Conservation (phyloP, 2,113 vertebrate genomes). For the Oryzias celebensis region DNA sequence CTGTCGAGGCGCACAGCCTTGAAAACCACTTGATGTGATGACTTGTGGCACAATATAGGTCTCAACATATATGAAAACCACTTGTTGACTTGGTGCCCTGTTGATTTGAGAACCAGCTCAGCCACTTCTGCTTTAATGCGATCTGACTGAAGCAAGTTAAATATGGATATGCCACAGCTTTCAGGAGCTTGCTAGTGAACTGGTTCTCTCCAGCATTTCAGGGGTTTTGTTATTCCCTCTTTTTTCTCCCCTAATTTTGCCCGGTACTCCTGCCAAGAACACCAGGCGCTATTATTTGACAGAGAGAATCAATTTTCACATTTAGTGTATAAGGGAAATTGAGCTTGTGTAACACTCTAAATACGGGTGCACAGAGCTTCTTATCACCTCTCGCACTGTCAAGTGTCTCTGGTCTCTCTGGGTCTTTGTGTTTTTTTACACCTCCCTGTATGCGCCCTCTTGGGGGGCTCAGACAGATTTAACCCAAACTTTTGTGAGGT, state of each 20-base stretch:
- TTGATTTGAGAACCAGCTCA: slow-evolving; percentile 24
- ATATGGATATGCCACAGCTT: slow-evolving; percentile 31
- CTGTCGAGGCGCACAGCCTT: background rate
- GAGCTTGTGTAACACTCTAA: slow-evolving; percentile 16
- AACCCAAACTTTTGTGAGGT: slow-evolving; percentile 61
- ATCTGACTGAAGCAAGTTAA: slow-evolving; percentile 30
- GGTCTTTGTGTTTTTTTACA: slow-evolving; percentile 49
- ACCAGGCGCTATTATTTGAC: slow-evolving; percentile 11
- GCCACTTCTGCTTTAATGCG: slow-evolving; percentile 28
- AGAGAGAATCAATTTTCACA: slow-evolving; percentile 34
- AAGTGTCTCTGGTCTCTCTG: slow-evolving; percentile 18
- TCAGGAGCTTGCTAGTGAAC: slow-evolving; percentile 23
- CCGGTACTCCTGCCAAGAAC: slow-evolving; percentile 20
- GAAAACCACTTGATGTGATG: slow-evolving; percentile 15
- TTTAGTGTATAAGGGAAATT: slow-evolving; percentile 20
- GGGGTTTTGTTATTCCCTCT: slow-evolving; percentile 17
- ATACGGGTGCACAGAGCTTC: slow-evolving; percentile 13
- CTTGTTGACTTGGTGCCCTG: slow-evolving; percentile 22
- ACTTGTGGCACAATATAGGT: slow-evolving; percentile 1
- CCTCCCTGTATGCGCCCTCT: slow-evolving; percentile 52
- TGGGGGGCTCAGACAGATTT: slow-evolving; percentile 56
- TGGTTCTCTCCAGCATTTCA: slow-evolving; percentile 30
- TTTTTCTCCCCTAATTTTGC: slow-evolving; percentile 10
- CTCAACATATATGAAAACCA: slow-evolving; percentile 16
- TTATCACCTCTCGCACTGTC: slow-evolving; percentile 21